A percentile compares a stretch with the other conserved stretches of the same genome.
Evolutionary conservation across 2,113 vertebrate genomes (phyloP).

Genomic region (Scomber colias): DNA sequence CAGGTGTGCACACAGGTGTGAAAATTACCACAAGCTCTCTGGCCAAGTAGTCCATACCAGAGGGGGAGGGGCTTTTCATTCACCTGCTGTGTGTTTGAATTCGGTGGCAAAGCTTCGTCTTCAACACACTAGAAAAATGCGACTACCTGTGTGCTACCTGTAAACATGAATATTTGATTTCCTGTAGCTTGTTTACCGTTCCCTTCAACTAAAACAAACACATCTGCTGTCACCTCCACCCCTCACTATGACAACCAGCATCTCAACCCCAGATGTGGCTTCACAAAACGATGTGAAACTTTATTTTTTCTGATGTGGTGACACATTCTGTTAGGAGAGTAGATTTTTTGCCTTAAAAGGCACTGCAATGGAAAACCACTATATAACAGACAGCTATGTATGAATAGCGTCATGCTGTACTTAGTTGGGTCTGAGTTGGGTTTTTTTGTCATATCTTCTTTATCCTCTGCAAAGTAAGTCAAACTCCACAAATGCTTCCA

Average conservation of each 20-base stretch:
- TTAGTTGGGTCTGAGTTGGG: too few relatives aligned
- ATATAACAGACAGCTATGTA: neutral
- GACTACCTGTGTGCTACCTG: too few relatives aligned
- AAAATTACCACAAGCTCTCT: neutral
- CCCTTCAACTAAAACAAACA: neutral
- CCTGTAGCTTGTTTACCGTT: neutral
- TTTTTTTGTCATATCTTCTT: too few relatives aligned
- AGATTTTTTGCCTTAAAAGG: neutral
- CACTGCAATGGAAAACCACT: neutral
- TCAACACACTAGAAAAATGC: neutral
- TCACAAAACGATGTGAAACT: neutral
- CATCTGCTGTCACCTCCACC: neutral
- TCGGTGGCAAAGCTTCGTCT: neutral
- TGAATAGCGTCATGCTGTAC: too few relatives aligned
- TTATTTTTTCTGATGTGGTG: neutral
- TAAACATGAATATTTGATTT: neutral
- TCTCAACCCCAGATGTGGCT: neutral
- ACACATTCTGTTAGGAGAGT: too few relatives aligned
- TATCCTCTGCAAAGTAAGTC: too few relatives aligned
- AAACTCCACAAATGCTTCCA: too few relatives aligned
- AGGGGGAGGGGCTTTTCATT: neutral
- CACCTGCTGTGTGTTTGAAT: neutral
- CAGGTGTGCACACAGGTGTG: conserved; percentile 5
- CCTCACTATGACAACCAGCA: neutral
- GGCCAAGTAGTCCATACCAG: too few relatives aligned